Percentiles rank a stretch among this genome's conserved stretches.
phyloP scores from a whole-genome alignment of 2,797 vertebrate genomes.

The Danio tinwini region DNA sequence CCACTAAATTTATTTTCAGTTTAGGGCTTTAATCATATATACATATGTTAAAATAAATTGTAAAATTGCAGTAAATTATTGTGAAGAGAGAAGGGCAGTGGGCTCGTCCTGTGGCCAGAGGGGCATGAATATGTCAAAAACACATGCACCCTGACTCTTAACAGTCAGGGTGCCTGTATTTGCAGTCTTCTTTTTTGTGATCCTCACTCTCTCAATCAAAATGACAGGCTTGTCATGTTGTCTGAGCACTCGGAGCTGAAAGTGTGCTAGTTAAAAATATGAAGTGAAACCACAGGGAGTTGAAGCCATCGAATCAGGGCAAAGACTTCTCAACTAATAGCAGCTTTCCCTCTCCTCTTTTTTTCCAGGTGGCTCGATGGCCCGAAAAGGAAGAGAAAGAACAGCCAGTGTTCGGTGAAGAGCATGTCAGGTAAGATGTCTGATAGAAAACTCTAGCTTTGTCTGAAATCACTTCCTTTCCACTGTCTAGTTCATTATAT shows the following conservation, averaged over 20 bases:
- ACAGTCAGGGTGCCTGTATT: neutral
- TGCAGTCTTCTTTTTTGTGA: slow-evolving; percentile 21
- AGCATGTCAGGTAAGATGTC: slow-evolving; percentile 93
- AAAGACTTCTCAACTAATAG: slow-evolving; percentile 26
- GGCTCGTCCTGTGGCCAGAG: neutral
- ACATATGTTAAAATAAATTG: neutral
- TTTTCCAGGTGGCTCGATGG: slow-evolving; percentile 93
- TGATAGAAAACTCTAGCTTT: neutral
- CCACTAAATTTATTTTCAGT: too few species aligned
- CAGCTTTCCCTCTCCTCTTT: neutral
- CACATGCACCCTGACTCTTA: neutral
- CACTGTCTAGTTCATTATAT: too few species aligned
- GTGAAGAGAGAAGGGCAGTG: neutral
- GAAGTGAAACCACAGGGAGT: slow-evolving; percentile 13
- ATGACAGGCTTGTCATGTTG: slow-evolving; percentile 42
- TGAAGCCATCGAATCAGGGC: neutral
- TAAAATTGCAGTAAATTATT: neutral
- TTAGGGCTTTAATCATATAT: neutral
- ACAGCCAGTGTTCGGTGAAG: slow-evolving; percentile 99
- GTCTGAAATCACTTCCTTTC: too few species aligned
- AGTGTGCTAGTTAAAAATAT: slow-evolving; percentile 23
- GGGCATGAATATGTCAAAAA: neutral
- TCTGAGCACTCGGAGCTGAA: slow-evolving; percentile 27
- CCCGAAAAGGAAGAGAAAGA: slow-evolving; percentile 97
- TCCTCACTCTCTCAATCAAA: slow-evolving; percentile 39